A percentile compares a stretch with the other conserved stretches of the same genome.
Evolutionary conservation across 1,140 invertebrate species (phyloP).

Genomic region (Euglossa dilemma): DNA sequence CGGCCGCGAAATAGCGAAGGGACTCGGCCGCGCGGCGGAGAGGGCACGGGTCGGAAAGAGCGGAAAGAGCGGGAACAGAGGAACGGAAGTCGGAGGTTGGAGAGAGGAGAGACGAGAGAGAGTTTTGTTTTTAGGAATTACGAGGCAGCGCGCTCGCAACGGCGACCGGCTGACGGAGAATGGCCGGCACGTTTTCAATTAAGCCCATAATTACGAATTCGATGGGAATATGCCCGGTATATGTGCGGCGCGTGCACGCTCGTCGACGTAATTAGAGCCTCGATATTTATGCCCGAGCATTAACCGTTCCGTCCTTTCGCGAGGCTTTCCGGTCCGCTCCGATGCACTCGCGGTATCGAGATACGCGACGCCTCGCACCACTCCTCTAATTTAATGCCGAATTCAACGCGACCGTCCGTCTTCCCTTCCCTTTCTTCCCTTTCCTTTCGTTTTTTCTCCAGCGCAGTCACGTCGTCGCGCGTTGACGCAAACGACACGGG

Average conservation of each 20-base stretch:
- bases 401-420: not conserved
- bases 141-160: slow-evolving; percentile 31
- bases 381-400: slow-evolving; percentile 3
- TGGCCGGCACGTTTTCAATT: slow-evolving; percentile 71
- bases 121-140: slow-evolving; percentile 48
- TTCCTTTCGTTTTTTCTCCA: not conserved
- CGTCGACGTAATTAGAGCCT: slow-evolving; percentile 72
- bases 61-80: not conserved
- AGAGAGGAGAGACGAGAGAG: not conserved
- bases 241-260: slow-evolving; percentile 60
- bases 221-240: slow-evolving; percentile 64
- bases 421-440: not conserved
- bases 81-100: not conserved
- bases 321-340: slow-evolving; percentile 28
- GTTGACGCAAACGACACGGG: not conserved
- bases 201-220: slow-evolving; percentile 77
- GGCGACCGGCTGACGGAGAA: slow-evolving; percentile 54
- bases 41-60: not conserved
- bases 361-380: not conserved
- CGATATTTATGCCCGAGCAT: slow-evolving; percentile 76
- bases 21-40: not conserved
- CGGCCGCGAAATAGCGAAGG: slow-evolving; percentile 24
- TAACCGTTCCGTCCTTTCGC: slow-evolving; percentile 61
- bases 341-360: slow-evolving; percentile 42
- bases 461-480: too few species aligned